phyloP scores from a whole-genome alignment of 2,113 vertebrate species.

The Catharus fuscescens region DNA sequence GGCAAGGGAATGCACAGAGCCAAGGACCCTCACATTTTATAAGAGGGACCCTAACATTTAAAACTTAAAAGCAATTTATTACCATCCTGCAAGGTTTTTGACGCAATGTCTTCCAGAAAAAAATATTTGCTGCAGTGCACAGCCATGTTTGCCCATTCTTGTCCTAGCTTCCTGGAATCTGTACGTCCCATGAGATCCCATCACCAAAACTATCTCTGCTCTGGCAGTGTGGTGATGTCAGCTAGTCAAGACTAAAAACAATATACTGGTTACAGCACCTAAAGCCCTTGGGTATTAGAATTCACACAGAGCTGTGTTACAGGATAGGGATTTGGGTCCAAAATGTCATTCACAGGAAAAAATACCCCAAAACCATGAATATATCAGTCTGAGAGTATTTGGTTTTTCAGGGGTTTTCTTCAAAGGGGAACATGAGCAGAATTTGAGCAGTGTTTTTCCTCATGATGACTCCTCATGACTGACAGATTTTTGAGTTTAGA shows the following conservation, averaged over 20 bases:
- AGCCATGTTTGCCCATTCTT: background rate
- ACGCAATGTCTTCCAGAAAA: background rate
- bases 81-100: background rate
- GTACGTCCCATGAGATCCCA: fast-evolving
- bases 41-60: background rate
- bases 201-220: background rate
- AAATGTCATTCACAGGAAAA: background rate
- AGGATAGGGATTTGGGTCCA: background rate
- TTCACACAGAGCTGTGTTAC: background rate
- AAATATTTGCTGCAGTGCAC: background rate
- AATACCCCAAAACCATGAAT: background rate
- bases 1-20: background rate
- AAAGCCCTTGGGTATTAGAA: background rate
- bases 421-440: background rate
- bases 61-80: background rate
- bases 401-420: background rate
- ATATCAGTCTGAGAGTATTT: background rate
- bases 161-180: background rate
- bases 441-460: background rate
- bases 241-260: background rate
- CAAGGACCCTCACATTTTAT: background rate
- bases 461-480: background rate
- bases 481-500: background rate
- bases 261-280: background rate
- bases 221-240: fast-evolving